Conservation (phyloP, 1,140 invertebrate species). For the Coelopa frigida region DNA sequence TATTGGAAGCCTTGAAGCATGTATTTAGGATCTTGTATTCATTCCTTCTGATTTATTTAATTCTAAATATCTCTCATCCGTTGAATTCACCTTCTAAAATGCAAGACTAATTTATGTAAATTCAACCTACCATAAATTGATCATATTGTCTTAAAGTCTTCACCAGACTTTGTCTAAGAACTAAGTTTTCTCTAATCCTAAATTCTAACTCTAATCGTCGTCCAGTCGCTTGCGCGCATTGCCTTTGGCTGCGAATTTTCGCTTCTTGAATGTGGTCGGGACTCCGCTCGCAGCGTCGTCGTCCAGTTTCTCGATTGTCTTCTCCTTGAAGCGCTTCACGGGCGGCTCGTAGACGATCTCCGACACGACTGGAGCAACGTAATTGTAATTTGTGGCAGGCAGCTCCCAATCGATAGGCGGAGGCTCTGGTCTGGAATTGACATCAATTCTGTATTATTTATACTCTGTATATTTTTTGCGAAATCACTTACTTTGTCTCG, state of each 20-base stretch:
- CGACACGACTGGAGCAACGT: slow-evolving; percentile 29
- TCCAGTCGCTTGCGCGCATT: slow-evolving; percentile 53
- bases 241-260: slow-evolving; percentile 53
- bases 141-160: too few relatives aligned
- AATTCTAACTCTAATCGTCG: slow-evolving; percentile 43
- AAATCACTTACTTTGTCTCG: slow-evolving; percentile 45
- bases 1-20: too few relatives aligned
- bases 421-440: slow-evolving; percentile 21
- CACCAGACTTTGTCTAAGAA: too few relatives aligned
- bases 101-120: too few relatives aligned
- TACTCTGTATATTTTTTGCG: background rate
- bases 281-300: slow-evolving; percentile 42
- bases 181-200: too few relatives aligned
- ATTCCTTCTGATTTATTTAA: too few relatives aligned
- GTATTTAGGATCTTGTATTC: too few relatives aligned
- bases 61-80: too few relatives aligned
- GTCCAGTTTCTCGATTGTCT: slow-evolving; percentile 49
- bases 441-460: background rate
- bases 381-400: slow-evolving; percentile 46
- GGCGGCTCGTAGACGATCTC: slow-evolving; percentile 40
- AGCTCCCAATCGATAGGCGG: slow-evolving; percentile 53
- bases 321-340: slow-evolving; percentile 57
- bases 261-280: slow-evolving; percentile 54
- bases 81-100: too few relatives aligned
- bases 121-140: too few relatives aligned